These are phyloP conservation scores for Perca fluviatilis DNA, from an alignment of 2,113 vertebrate genomes.

Conservation along the genomic window DNA sequence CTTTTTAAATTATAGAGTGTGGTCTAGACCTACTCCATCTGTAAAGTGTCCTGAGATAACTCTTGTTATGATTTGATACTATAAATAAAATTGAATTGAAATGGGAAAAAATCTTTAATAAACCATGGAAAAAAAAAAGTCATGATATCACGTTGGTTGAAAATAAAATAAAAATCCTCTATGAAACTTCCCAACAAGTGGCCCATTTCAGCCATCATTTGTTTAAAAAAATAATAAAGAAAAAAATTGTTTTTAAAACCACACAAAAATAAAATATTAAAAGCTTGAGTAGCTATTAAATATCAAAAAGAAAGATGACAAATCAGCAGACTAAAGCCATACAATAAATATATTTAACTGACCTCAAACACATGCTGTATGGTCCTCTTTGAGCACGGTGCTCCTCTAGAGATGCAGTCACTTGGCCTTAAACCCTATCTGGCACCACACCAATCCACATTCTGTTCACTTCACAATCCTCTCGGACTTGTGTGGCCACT, in stretches of 20 bases:
- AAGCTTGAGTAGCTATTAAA: not conserved
- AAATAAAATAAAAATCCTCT: not conserved
- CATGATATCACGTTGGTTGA: not conserved
- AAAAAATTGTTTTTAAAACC: not conserved
- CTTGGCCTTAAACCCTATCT: constrained; percentile 62
- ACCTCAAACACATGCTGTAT: constrained; percentile 38
- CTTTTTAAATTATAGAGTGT: too few relatives aligned
- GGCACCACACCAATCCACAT: constrained; percentile 68
- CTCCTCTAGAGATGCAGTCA: constrained; percentile 48
- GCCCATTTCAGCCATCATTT: not conserved
- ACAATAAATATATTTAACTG: constrained; percentile 51
- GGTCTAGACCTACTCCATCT: too few relatives aligned
- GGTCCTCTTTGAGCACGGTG: constrained; percentile 39
- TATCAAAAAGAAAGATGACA: not conserved
- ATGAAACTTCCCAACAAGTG: not conserved
- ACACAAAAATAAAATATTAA: not conserved
- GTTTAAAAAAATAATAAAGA: not conserved
- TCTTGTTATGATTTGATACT: too few relatives aligned
- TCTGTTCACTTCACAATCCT: constrained; percentile 36
- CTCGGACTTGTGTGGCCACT: not conserved
- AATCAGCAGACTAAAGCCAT: not conserved
- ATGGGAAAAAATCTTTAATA: too few relatives aligned
- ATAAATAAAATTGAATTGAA: too few relatives aligned
- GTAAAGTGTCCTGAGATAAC: too few relatives aligned
- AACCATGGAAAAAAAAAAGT: too few relatives aligned